phyloP scores from a whole-genome alignment of 2,888 invertebrate genomes.

The Mamestra brassicae region DNA sequence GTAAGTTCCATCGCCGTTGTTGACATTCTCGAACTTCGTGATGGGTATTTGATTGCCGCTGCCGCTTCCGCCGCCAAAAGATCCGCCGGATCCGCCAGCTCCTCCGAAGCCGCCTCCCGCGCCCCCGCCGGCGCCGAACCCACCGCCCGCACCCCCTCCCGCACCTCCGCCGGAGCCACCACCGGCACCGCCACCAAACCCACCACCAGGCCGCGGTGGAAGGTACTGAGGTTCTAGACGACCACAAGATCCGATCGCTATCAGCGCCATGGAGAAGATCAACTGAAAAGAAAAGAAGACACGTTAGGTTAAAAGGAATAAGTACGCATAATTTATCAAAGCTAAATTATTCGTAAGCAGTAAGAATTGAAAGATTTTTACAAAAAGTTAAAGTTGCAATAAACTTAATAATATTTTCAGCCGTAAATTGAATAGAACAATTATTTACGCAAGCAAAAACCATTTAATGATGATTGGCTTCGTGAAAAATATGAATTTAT shows the following conservation, averaged over 20 bases:
- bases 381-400: not conserved
- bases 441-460: too few relatives aligned
- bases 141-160: conserved; percentile 64
- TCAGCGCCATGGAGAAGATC: conserved; percentile 74
- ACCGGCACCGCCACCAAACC: conserved; percentile 66
- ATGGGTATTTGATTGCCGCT: conserved; percentile 90
- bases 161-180: conserved; percentile 63
- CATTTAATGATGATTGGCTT: too few relatives aligned
- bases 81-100: conserved; percentile 54
- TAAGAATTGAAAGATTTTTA: not conserved
- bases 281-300: conserved; percentile 63
- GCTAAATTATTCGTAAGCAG: not conserved
- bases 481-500: too few relatives aligned
- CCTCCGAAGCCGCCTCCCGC: conserved; percentile 72
- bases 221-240: conserved; percentile 74
- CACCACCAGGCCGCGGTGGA: conserved; percentile 70
- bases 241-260: conserved; percentile 81
- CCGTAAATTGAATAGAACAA: too few relatives aligned
- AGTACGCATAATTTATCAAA: not conserved
- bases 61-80: conserved; percentile 69
- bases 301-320: not conserved
- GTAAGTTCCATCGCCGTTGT: conserved; percentile 93
- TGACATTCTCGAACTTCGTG: conserved; percentile 91
- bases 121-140: conserved; percentile 68
- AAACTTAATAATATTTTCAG: too few relatives aligned